Evolutionary conservation across 2,113 vertebrate genomes (phyloP).

Genomic region (Dicaeum eximium): DNA sequence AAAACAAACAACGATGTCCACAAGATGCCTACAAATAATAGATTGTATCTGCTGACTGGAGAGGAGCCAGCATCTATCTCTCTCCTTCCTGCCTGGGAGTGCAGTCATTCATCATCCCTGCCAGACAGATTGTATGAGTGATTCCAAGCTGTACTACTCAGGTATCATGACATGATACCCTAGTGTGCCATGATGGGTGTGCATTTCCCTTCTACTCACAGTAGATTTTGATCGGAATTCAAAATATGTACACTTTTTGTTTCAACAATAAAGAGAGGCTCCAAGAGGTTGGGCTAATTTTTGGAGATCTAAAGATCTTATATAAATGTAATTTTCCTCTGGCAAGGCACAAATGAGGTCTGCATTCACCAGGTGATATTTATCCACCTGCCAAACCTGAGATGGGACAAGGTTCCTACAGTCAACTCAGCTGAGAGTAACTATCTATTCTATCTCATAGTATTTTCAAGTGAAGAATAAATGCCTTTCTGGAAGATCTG

Average conservation of each 20-base stretch:
- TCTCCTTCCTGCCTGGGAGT: background rate
- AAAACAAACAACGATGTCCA: background rate
- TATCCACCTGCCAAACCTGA: background rate
- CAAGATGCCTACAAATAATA: constrained; percentile 1
- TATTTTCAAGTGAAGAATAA: background rate
- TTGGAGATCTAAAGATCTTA: background rate
- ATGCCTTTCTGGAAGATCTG: background rate
- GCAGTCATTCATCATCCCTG: background rate
- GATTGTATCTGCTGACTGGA: background rate
- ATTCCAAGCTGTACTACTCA: background rate
- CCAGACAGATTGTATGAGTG: background rate
- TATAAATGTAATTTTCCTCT: background rate
- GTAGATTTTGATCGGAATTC: background rate
- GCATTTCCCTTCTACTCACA: background rate
- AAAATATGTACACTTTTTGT: accelerated
- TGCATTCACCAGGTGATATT: background rate
- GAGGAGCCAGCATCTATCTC: background rate
- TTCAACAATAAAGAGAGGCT: background rate
- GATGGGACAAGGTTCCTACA: background rate
- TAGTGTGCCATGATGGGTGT: too few relatives aligned
- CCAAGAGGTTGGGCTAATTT: background rate
- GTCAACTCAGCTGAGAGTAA: background rate
- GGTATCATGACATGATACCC: accelerated
- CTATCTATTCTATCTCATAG: background rate
- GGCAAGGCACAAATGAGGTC: background rate